Evolutionary conservation across 2,113 vertebrate species (phyloP).

Genomic region (Notarius quadriscutis): DNA sequence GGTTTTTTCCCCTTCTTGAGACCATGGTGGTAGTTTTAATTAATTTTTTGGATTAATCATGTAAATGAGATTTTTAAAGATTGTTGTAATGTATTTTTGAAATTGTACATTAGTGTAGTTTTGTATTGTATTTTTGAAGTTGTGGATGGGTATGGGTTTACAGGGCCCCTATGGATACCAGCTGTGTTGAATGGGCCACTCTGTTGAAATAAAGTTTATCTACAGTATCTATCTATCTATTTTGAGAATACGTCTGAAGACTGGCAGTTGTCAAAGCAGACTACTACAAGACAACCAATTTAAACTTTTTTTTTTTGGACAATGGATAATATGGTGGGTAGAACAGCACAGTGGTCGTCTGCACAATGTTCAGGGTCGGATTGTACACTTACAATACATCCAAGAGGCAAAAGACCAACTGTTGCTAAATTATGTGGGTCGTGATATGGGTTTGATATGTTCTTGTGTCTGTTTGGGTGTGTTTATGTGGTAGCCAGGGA

Average conservation of each 20-base stretch:
- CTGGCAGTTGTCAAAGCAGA: not conserved
- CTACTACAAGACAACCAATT: not conserved
- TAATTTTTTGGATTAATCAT: too few species aligned
- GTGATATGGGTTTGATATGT: conserved; percentile 4
- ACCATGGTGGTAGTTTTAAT: too few species aligned
- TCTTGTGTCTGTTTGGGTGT: conserved; percentile 1
- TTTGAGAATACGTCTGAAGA: not conserved
- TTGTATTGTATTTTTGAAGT: too few species aligned
- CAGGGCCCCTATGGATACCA: too few species aligned
- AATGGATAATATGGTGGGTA: conserved; percentile 3
- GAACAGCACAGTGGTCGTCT: not conserved
- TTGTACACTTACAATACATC: conserved; percentile 8
- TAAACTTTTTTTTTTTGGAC: too few species aligned
- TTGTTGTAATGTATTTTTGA: too few species aligned
- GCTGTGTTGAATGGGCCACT: too few species aligned
- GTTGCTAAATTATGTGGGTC: conserved; percentile 7
- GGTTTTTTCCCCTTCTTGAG: too few species aligned
- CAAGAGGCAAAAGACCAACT: not conserved
- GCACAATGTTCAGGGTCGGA: conserved; percentile 3
- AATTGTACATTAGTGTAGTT: too few species aligned
- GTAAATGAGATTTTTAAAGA: too few species aligned
- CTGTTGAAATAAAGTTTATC: too few species aligned
- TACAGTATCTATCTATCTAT: not conserved
- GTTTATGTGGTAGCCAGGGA: conserved; percentile 29
- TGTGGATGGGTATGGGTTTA: too few species aligned